Conservation (phyloP, 2,797 vertebrate species). For the Peromyscus eremicus region DNA sequence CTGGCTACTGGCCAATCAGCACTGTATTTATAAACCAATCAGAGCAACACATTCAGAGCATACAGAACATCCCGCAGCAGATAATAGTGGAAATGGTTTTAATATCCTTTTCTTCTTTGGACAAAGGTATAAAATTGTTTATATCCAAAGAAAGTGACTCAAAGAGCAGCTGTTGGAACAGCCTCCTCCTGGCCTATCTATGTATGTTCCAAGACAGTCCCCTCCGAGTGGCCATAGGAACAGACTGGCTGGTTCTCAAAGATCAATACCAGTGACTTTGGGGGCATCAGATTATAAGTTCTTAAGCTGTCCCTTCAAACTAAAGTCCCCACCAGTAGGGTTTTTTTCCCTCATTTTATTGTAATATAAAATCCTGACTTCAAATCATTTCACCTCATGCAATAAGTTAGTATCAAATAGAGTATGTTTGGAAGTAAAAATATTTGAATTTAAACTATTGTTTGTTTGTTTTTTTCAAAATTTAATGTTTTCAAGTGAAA, state of each 20-base stretch:
- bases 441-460: slow-evolving; percentile 56
- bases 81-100: neutral
- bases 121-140: neutral
- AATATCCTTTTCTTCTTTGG: neutral
- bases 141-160: neutral
- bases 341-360: slow-evolving; percentile 22
- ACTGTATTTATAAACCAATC: no score
- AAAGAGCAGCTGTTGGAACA: neutral
- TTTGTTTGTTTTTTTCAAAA: neutral
- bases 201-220: neutral
- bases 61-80: no score
- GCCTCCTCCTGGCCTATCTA: neutral
- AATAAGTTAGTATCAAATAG: neutral
- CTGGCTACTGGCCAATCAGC: no score
- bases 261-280: neutral
- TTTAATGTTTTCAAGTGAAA: neutral
- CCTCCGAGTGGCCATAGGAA: no score
- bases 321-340: neutral
- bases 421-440: neutral
- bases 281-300: neutral
- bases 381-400: neutral
- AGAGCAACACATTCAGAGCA: no score
- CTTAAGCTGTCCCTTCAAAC: neutral
- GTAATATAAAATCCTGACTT: neutral
- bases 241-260: neutral